These are phyloP conservation scores for Nanorana parkeri DNA, from an alignment of 2,113 vertebrate species.

Conservation along the genomic window DNA sequence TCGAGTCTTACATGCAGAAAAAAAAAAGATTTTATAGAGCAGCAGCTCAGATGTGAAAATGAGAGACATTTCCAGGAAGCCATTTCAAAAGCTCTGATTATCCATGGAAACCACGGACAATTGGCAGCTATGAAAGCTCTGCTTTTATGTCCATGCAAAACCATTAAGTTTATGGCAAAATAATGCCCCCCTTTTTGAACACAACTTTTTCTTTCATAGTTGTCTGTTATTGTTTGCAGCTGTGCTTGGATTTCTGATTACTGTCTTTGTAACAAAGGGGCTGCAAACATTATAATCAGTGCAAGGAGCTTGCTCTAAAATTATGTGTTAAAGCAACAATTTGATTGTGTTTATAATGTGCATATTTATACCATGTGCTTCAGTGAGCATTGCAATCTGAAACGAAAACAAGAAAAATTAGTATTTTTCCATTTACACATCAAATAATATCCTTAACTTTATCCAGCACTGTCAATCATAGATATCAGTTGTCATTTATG, in stretches of 20 bases:
- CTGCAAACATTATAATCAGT: slow-evolving; percentile 36
- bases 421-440: background rate
- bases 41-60: no score
- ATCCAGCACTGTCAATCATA: no score
- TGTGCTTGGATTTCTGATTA: slow-evolving; percentile 22
- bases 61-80: no score
- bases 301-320: slow-evolving; percentile 21
- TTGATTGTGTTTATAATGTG: slow-evolving; percentile 32
- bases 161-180: no score
- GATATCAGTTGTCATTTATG: no score
- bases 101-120: no score
- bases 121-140: no score
- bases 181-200: no score
- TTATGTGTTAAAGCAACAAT: slow-evolving; percentile 38
- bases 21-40: no score
- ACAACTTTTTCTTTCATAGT: slow-evolving; percentile 6
- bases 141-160: no score
- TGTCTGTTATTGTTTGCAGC: slow-evolving; percentile 11
- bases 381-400: slow-evolving; percentile 7
- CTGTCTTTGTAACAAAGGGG: slow-evolving; percentile 10
- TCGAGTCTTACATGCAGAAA: no score
- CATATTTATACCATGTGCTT: slow-evolving; percentile 29
- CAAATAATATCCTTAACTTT: background rate
- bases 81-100: no score
- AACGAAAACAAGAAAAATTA: background rate